Evolutionary conservation across 2,113 vertebrate genomes (phyloP).

Genomic region (Syngnathoides biaculeatus): DNA sequence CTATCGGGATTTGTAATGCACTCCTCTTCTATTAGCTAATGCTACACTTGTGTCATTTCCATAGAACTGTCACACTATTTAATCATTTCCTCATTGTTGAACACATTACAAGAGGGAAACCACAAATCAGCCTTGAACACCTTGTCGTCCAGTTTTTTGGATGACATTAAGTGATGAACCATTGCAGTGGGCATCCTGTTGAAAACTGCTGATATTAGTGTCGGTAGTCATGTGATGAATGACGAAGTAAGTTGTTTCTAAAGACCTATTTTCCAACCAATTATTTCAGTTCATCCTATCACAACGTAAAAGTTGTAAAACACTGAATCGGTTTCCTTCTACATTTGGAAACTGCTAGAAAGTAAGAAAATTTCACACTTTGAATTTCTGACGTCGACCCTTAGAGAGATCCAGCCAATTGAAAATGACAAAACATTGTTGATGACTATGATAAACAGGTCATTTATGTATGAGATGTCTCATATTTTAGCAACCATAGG

Average conservation of each 20-base stretch:
- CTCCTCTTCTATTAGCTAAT: slow-evolving; percentile 1
- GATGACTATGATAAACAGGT: not conserved
- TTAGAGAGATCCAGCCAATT: not conserved
- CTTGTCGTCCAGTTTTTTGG: not conserved
- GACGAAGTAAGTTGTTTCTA: not conserved
- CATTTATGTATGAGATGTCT: too few species aligned
- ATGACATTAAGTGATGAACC: not conserved
- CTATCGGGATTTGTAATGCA: not conserved
- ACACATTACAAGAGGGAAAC: not conserved
- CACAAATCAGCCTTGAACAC: not conserved
- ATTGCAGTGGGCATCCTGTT: not conserved
- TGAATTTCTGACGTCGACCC: not conserved
- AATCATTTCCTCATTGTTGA: not conserved
- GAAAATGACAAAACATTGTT: not conserved
- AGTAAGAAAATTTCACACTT: not conserved
- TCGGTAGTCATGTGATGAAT: not conserved
- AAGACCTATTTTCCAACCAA: not conserved
- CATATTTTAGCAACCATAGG: too few species aligned
- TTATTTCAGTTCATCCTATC: not conserved
- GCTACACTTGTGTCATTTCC: not conserved
- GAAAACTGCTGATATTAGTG: not conserved
- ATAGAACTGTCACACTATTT: not conserved
- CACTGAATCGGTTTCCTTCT: not conserved
- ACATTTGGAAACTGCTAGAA: not conserved
- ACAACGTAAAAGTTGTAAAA: not conserved